Percentiles rank a stretch among this genome's conserved stretches.
Evolutionary conservation across 2,888 invertebrate species (phyloP).

Genomic region (Lasioglossum lativentre): DNA sequence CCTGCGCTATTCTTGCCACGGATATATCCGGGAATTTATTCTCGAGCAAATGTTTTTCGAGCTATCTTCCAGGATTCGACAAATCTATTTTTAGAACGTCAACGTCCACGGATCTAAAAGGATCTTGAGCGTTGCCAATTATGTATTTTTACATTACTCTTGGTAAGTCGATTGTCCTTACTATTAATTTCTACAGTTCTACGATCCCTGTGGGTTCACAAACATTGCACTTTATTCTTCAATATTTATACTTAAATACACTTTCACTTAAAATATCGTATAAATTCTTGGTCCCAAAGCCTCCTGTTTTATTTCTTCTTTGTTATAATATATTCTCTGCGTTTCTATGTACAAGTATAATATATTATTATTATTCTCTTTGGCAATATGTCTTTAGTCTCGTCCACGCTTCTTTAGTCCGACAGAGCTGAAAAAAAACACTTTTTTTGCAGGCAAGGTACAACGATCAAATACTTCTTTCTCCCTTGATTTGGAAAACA

Average conservation of each 20-base stretch:
- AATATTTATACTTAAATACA: neutral
- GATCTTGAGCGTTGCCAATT: no score
- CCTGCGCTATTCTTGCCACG: neutral
- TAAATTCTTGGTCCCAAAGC: neutral
- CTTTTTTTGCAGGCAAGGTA: neutral
- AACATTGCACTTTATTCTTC: neutral
- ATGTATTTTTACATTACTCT: no score
- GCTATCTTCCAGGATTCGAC: neutral
- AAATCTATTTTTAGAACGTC: neutral
- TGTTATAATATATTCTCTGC: constrained; percentile 2
- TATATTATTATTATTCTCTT: constrained; percentile 33
- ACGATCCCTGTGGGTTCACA: no score
- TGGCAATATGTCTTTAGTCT: constrained; percentile 44
- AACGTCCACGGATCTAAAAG: no score
- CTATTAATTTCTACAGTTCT: neutral
- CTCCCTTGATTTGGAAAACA: constrained; percentile 50
- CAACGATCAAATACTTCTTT: constrained; percentile 16
- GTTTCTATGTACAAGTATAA: constrained; percentile 14
- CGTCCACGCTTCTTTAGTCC: constrained; percentile 65
- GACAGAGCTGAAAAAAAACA: constrained; percentile 67
- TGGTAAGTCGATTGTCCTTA: no score
- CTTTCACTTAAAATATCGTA: neutral
- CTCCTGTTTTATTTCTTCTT: neutral
- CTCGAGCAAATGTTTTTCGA: neutral
- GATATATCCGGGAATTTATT: neutral